A percentile compares a stretch with the other conserved stretches of the same genome.
Conservation (phyloP, 1,140 invertebrate species). For the Drosophila equinoxialis region DNA sequence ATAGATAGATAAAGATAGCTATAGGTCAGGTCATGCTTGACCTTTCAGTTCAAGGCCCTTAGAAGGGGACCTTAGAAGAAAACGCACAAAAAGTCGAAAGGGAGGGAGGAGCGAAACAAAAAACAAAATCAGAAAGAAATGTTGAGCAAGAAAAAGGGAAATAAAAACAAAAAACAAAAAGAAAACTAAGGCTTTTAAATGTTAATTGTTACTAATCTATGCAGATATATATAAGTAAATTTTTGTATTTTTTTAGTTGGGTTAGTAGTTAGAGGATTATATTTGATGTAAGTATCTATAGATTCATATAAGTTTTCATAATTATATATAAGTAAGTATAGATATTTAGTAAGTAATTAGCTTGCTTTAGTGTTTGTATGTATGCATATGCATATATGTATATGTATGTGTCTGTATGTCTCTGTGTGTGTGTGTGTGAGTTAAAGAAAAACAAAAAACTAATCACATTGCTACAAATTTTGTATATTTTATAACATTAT, state of each 20-base stretch:
- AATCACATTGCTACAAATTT: constrained; percentile 12
- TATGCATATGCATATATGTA: constrained; percentile 7
- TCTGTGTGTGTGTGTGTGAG: constrained; percentile 26
- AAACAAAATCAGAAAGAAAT: constrained; percentile 26
- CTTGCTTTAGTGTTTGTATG: constrained; percentile 38
- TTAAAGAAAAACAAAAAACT: constrained; percentile 31
- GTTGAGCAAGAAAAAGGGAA: neutral
- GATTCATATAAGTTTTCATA: constrained; percentile 29
- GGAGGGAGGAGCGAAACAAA: constrained; percentile 12
- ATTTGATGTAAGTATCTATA: constrained; percentile 40
- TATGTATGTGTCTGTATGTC: constrained; percentile 8
- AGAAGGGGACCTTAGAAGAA: neutral
- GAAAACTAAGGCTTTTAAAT: constrained; percentile 12
- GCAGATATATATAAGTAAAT: constrained; percentile 16
- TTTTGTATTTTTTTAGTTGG: constrained; percentile 36
- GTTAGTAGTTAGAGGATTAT: constrained; percentile 32
- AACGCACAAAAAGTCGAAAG: constrained; percentile 10
- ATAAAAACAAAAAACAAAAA: neutral
- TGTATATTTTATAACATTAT: neutral
- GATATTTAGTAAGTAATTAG: constrained; percentile 40
- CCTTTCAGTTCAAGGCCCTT: neutral
- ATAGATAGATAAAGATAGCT: constrained; percentile 1
- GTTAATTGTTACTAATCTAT: constrained; percentile 9
- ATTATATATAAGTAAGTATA: constrained; percentile 13
- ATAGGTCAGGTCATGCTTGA: constrained; percentile 10